Evolutionary conservation across 2,888 invertebrate species (phyloP), one percentile per base, ranked within the genome.

Genomic region (Sminthurinus aureus): DNA sequence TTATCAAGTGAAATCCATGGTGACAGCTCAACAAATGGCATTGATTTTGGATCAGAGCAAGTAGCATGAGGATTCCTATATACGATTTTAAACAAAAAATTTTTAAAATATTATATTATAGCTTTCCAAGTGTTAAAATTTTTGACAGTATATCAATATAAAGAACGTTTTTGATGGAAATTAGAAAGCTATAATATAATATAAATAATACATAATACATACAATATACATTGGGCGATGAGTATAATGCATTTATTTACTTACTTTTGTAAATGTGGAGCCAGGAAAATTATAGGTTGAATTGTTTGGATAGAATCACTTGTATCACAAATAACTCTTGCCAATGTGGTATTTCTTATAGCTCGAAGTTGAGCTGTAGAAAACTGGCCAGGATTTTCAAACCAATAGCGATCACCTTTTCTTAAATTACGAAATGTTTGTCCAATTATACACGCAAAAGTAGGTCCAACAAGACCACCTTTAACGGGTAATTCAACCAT

Each of bases 351-450:
- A 79, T 93, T 92, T 58, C 95, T 91, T 73, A 96, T 92, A 87
- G 95, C 94, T 87, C 94, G 93, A 3, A 96, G 90, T 89, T 96
- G 96, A 0, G 93, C 93, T 2, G 94, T 93, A 0, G 94, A 95
- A 89, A 96, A 95, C 69, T 90, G 89, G 11, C 89, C 89, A 1
- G 89, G 89, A 84, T 91, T 91, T 85, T 91, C 91, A 87, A 91
- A 92, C 91, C 92, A 92, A 89, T 91, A 92, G 75, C 92, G 88
- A 89, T 92, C 92, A 8, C 92, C 92, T 74, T 89, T 89, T 84
- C 91, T 90, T 50, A 92, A 89, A 85, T 91, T 90, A 75, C 90
- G 88, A 88, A 92, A 92, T 84, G 91, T 91, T 85, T 90, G 89
- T 18, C 90, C 93, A 38, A 97, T 91, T 80, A 91, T 89, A 83